These are phyloP conservation scores for Trinorchestia longiramus DNA, from an alignment of 1,140 invertebrate species.

Conservation along the genomic window DNA sequence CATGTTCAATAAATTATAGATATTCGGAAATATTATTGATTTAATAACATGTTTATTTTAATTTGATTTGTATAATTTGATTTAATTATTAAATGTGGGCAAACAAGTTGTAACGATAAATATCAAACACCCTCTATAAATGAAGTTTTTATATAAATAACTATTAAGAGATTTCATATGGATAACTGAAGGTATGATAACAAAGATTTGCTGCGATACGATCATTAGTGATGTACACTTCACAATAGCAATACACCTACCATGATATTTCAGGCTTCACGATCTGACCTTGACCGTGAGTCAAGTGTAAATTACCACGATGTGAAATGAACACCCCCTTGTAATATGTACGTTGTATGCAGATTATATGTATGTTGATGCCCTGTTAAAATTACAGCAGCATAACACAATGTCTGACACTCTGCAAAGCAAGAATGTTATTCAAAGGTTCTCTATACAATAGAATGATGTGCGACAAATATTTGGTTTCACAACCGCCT, in stretches of 20 bases:
- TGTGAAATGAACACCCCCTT: background rate
- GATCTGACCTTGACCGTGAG: background rate
- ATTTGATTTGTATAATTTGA: too few relatives aligned
- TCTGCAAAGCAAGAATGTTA: background rate
- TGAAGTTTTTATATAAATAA: too few relatives aligned
- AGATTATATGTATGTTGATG: background rate
- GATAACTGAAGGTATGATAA: background rate
- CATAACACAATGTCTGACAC: background rate
- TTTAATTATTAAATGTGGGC: too few relatives aligned
- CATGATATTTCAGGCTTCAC: background rate
- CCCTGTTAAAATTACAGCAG: background rate
- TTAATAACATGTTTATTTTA: too few relatives aligned
- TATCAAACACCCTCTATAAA: too few relatives aligned
- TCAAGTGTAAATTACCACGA: background rate
- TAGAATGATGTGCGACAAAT: background rate
- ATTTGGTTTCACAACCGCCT: background rate
- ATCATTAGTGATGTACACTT: background rate
- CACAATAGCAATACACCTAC: background rate
- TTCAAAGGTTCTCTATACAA: background rate
- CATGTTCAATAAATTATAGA: too few relatives aligned
- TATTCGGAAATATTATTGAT: too few relatives aligned
- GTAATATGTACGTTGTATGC: background rate
- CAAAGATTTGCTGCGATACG: background rate
- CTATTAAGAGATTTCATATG: background rate
- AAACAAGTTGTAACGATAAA: too few relatives aligned